phyloP scores from a whole-genome alignment of 2,888 invertebrate genomes.

The Crematogaster levior region DNA sequence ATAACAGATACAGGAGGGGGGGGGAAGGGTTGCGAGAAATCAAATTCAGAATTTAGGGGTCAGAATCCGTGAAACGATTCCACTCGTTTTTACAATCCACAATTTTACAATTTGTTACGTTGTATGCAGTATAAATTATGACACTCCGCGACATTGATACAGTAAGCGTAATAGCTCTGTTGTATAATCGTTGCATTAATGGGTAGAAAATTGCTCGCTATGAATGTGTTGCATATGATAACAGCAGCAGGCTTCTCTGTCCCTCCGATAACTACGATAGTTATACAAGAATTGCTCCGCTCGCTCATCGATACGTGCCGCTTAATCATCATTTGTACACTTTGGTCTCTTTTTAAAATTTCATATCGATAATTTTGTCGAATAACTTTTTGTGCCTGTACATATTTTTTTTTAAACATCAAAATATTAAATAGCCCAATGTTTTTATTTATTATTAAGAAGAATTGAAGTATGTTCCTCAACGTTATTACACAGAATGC shows the following conservation, averaged over 20 bases:
- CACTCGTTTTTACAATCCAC: not conserved
- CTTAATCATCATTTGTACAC: slow-evolving; percentile 23
- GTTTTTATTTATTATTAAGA: not conserved
- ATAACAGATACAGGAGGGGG: not conserved
- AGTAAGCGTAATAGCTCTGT: slow-evolving; percentile 50
- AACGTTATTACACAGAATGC: not conserved
- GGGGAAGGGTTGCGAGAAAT: not conserved
- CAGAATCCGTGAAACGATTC: not conserved
- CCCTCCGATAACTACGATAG: slow-evolving; percentile 19
- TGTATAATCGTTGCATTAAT: slow-evolving; percentile 55
- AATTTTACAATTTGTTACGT: not conserved
- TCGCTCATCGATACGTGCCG: not conserved
- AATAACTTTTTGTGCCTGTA: not conserved
- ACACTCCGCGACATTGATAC: slow-evolving; percentile 40
- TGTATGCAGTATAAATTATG: slow-evolving; percentile 23
- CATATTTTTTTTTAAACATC: not conserved
- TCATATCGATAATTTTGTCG: not conserved
- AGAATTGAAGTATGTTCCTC: not conserved
- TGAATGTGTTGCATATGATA: slow-evolving; percentile 40
- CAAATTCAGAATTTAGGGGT: not conserved
- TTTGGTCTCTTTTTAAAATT: not conserved
- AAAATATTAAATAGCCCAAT: not conserved
- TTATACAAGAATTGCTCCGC: slow-evolving; percentile 23
- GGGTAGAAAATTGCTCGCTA: slow-evolving; percentile 53
- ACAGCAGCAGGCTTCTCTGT: not conserved